These are phyloP conservation scores for Ophioninae sp. DNA, from an alignment of 2,888 invertebrate genomes.

Conservation along the genomic window DNA sequence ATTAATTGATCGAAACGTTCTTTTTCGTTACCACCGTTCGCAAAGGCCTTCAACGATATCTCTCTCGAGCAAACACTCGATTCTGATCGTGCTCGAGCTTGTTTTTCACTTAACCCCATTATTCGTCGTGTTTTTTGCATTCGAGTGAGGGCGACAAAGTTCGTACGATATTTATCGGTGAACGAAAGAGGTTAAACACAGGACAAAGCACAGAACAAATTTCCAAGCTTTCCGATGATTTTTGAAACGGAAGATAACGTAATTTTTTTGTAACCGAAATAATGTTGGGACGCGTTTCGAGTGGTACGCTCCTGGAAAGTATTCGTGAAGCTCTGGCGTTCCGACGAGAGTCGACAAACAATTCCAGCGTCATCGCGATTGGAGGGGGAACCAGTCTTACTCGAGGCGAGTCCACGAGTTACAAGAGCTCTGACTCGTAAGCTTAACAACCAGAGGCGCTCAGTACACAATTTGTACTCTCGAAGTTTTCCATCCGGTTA, in stretches of 20 bases:
- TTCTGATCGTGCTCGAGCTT: not conserved
- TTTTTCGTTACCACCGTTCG: constrained; percentile 24
- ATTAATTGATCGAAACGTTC: constrained; percentile 39
- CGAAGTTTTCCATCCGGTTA: constrained; percentile 3
- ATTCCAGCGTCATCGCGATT: constrained; percentile 52
- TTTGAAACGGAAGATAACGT: not conserved
- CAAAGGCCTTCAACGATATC: constrained; percentile 44
- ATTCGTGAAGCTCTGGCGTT: constrained; percentile 32
- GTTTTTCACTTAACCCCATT: constrained; percentile 15
- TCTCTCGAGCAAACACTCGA: constrained; percentile 30
- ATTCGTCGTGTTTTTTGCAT: not conserved
- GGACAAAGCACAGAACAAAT: not conserved
- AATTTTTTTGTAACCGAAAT: not conserved
- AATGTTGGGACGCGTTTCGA: not conserved
- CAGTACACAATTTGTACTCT: constrained; percentile 18
- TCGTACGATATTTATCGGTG: not conserved
- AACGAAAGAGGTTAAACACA: not conserved
- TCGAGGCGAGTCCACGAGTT: constrained; percentile 32
- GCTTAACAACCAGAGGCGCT: constrained; percentile 22
- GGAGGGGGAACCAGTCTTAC: constrained; percentile 42
- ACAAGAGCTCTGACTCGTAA: constrained; percentile 20
- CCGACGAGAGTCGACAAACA: constrained; percentile 54
- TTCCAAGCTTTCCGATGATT: not conserved
- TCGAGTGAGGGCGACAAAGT: not conserved
- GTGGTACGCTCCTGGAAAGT: constrained; percentile 53